These are phyloP conservation scores for Lasioglossum malachurum DNA, from an alignment of 2,888 invertebrate species.

Conservation along the genomic window DNA sequence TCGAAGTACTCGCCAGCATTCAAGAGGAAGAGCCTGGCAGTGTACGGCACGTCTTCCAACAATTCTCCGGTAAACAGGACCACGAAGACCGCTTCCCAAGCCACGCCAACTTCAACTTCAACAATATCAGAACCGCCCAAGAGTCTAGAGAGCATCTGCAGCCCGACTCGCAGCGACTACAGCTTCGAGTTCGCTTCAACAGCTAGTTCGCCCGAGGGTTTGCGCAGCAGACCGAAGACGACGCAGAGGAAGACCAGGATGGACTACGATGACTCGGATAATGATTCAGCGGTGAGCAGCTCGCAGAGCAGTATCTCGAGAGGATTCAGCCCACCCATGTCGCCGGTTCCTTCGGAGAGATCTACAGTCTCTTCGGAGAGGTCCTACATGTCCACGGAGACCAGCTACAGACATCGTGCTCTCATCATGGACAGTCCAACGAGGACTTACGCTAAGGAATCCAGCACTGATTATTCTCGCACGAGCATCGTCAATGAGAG, in stretches of 20 bases:
- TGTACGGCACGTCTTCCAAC: conserved; percentile 85
- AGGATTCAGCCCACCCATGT: conserved; percentile 90
- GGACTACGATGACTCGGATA: conserved; percentile 91
- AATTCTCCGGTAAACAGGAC: conserved; percentile 60
- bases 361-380: conserved; percentile 81
- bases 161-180: conserved; percentile 87
- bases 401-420: conserved; percentile 84
- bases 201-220: conserved; percentile 79
- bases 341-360: conserved; percentile 89
- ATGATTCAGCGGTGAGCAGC: conserved; percentile 95
- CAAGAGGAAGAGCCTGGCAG: conserved; percentile 90
- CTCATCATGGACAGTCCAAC: conserved; percentile 83
- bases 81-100: conserved; percentile 36
- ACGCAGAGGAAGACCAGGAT: conserved; percentile 73
- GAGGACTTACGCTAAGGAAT: conserved; percentile 54
- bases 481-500: conserved; percentile 60
- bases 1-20: conserved; percentile 94
- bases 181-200: conserved; percentile 86
- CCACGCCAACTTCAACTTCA: conserved; percentile 28
- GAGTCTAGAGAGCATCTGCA: conserved; percentile 87
- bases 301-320: conserved; percentile 92
- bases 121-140: conserved; percentile 85
- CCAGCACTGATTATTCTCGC: conserved; percentile 44
- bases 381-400: conserved; percentile 86
- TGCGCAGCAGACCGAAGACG: conserved; percentile 75